Evolutionary conservation across 2,113 vertebrate species (phyloP).

Genomic region (Gobio gobio): DNA sequence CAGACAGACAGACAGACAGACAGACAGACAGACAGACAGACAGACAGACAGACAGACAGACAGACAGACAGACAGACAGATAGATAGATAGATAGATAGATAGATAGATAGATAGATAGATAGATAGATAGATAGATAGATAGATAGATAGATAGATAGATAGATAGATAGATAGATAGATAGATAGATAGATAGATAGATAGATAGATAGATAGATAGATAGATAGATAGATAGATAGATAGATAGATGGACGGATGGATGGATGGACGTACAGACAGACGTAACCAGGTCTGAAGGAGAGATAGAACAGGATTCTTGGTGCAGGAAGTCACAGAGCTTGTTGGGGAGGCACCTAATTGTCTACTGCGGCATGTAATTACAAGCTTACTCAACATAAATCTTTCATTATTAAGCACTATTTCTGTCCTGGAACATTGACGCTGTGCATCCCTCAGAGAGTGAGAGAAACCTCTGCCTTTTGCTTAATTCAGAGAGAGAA

Average conservation of each 20-base stretch:
- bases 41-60: no score
- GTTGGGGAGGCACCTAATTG: slow-evolving; percentile 78
- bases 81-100: not conserved
- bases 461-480: slow-evolving; percentile 33
- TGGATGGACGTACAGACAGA: slow-evolving; percentile 13
- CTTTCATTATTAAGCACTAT: slow-evolving; percentile 81
- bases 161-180: not conserved
- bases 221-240: not conserved
- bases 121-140: not conserved
- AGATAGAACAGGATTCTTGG: slow-evolving; percentile 40
- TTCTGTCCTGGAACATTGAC: slow-evolving; percentile 68
- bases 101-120: no score
- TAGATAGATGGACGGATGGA: not conserved
- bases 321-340: slow-evolving; percentile 40
- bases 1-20: not conserved
- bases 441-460: slow-evolving; percentile 34
- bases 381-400: slow-evolving; percentile 79
- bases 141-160: not conserved
- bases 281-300: slow-evolving; percentile 20
- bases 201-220: not conserved
- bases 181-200: not conserved
- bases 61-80: not conserved
- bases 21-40: not conserved
- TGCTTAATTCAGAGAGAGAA: not conserved
- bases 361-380: slow-evolving; percentile 80